Evolutionary conservation across 23 tunicate species (phyloP), one percentile per base, ranked within the genome.

Genomic region (Styela clava): DNA sequence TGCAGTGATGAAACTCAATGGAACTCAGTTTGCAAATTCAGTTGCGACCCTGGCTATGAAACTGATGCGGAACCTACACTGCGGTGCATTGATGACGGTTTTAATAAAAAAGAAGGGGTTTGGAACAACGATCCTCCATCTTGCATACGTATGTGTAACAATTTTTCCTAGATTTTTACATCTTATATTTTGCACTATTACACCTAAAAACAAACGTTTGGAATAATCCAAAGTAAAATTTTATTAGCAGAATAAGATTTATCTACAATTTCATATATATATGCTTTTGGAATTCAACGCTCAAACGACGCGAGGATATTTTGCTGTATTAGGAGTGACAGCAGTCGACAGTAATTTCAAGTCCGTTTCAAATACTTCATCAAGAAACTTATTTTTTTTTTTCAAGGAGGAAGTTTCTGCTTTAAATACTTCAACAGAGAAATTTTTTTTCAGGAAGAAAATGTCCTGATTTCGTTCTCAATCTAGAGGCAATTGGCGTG

Each of bases 31-130:
- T 73, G 78, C 44, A 73, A 27, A 31, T 73, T n/a, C 22, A 31
- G 33, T 1, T 73, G 78, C 44, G 19, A 16, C 16, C 27, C 56
- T 9, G 78, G 78, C 19, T 73, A 33, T 61, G 78, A 73, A 73
- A 31, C 44, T 16, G 78, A 73, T 33, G 62, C 56, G 18, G 56
- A 35, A 33, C 9, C 36, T 16, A 35, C 26, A 27, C 19, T 73
- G 44, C 24, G 1, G 22, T 73, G 78, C 32, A 24, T 23, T 23
- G 78, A 73, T 1, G 78, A 73, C 78, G 78, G 78, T 33, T 35
- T 33, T 33, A 73, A 73, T 35, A 33, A 33, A 22, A 31, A 31
- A 27, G 56, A 33, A 19, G 78, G 78, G 18, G 44, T 31, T 9
- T 73, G 78, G 78, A 22, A 33, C 61, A 16, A 35, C 19, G 44